Conservation (phyloP, 2,888 invertebrate genomes). For the Tenthredo notha region DNA sequence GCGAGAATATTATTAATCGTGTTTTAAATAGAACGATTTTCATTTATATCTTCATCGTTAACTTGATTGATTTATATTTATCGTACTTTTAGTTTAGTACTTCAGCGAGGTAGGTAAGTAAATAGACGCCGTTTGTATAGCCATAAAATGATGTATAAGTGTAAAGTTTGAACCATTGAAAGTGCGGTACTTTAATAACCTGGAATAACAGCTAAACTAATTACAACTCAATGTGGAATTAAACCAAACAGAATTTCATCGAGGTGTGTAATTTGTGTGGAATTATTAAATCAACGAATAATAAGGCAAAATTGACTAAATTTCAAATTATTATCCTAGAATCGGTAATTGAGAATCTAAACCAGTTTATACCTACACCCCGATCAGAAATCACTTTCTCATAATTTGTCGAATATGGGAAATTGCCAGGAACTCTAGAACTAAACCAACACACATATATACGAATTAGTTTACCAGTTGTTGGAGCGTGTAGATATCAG, state of each 20-base stretch:
- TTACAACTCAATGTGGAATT: not conserved
- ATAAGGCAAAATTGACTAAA: not conserved
- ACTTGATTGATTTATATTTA: not conserved
- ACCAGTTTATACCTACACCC: not conserved
- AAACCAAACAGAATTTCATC: not conserved
- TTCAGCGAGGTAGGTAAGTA: not conserved
- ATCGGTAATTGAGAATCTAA: not conserved
- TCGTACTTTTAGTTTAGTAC: not conserved
- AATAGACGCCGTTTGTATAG: not conserved
- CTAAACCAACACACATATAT: not conserved
- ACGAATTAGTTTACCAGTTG: conserved; percentile 12
- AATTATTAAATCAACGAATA: conserved; percentile 8
- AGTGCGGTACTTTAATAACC: not conserved
- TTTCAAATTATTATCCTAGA: not conserved
- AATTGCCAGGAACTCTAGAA: conserved; percentile 1
- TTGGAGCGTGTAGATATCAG: not conserved
- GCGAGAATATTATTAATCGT: not conserved
- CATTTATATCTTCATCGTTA: not conserved
- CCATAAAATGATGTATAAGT: not conserved
- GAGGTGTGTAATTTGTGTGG: not conserved
- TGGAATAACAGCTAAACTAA: not conserved
- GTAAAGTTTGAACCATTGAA: not conserved
- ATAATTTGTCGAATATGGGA: not conserved
- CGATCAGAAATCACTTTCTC: not conserved
- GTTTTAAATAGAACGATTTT: not conserved